Evolutionary conservation across 2,113 vertebrate species (phyloP), one percentile per base, ranked within the genome.

Genomic region (Marmota monax): DNA sequence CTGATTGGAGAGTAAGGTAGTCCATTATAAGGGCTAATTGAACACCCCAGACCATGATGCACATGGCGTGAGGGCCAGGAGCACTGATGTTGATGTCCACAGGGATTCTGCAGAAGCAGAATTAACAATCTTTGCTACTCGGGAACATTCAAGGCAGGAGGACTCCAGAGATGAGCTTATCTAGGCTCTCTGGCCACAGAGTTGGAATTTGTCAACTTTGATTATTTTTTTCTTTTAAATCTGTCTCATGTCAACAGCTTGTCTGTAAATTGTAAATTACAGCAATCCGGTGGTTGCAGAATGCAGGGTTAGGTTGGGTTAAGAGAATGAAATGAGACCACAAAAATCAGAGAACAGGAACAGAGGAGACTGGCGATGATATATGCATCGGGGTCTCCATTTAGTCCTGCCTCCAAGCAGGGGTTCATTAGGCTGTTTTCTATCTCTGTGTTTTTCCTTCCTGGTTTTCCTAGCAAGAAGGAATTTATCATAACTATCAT

Each of bases 11-110:
- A 92, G 45, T 32, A 48, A 79, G 45, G 25, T 9, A 82, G 95
- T 90, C 92, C 92, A 88, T 97, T 97, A 96, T 63, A 56, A 82
- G 61, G 14, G 84, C 79, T 97, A 96, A 97, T 88, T 78, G 92
- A 92, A 56, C 85, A 78, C 56, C 78, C 37, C 17, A 25, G 92
- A 95, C 65, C 73, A n/a, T 42, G 4, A 78, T 53, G 53, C 76
- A n/a, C 80, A 84, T 18, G 2, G 56, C 83, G 48, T 88, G 96
- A 90, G 85, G 51, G 18, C 85, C 0, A 0, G 72, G 61, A 32
- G 82, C 29, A 29, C 39, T 29, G 45, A 69, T 16, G 37, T 65
- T 6, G 1, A 14, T 4, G 69, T 80, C 86, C 93, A 69, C 37
- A 0, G 80, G 56, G 93, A 95, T 45, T 5, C 78, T 1, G 0